Evolutionary conservation across 2,888 invertebrate genomes (phyloP).

Genomic region (Spodoptera exigua): DNA sequence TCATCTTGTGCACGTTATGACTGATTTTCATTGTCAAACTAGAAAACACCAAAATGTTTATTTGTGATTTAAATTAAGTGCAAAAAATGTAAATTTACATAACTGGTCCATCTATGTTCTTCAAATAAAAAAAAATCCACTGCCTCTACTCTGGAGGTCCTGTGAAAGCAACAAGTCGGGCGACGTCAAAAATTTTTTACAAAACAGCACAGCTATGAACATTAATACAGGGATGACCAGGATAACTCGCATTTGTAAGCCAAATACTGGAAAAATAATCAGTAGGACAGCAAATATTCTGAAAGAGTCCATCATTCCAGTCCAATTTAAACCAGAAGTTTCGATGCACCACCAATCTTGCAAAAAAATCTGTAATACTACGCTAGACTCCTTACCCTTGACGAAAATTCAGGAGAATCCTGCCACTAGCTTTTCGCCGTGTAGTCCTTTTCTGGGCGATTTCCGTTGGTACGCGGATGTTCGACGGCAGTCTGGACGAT

Average conservation of each 20-base stretch:
- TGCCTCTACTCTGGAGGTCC: not conserved
- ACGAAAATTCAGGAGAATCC: slow-evolving; percentile 23
- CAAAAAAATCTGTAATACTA: slow-evolving; percentile 21
- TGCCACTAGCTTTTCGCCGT: slow-evolving; percentile 3
- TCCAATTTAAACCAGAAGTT: slow-evolving; percentile 14
- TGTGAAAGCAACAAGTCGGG: not conserved
- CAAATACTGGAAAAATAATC: not conserved
- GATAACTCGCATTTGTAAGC: not conserved
- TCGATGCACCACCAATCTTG: slow-evolving; percentile 31
- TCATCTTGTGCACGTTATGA: too few relatives aligned
- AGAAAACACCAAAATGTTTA: too few relatives aligned
- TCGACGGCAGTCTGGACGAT: not conserved
- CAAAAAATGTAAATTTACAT: too few relatives aligned
- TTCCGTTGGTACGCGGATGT: slow-evolving; percentile 17
- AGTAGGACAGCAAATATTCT: not conserved
- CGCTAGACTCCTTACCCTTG: slow-evolving; percentile 23
- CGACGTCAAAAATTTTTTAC: not conserved
- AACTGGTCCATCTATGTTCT: too few relatives aligned
- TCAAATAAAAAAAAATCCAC: too few relatives aligned
- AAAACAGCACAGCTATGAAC: not conserved
- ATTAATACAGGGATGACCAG: not conserved
- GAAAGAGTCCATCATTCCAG: slow-evolving; percentile 2
- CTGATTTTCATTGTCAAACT: too few relatives aligned
- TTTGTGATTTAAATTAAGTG: too few relatives aligned
- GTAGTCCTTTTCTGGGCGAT: slow-evolving; percentile 11